Base-by-base conservation (phyloP, 2,888 invertebrate species). In the Napeogenes sylphis region DNA sequence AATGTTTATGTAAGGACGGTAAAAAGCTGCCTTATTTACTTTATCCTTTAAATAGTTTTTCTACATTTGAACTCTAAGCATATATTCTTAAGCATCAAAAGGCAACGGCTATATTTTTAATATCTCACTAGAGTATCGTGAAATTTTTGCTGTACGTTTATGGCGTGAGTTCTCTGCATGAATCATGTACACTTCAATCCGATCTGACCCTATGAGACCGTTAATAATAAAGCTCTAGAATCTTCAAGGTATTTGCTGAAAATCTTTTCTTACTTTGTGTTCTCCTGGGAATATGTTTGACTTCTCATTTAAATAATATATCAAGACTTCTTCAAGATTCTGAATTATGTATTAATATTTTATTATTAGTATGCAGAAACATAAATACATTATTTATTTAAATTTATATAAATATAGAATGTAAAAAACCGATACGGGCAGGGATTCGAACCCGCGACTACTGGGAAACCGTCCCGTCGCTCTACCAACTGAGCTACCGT, bases 151-250 rank as follows among this genome's bases (percentile, higher is more conserved):
- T 56, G 35, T 59, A 59, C 42, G 59, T 53, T 38, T 45, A 45
- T 56, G 47, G 33, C 53, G 33, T 57, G 45, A 42, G 55, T 47
- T 56, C n/a, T 54, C 30, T 56, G 42, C 45, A 58, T 59, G 59
- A 59, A 58, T 62, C 45, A 58, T 63, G 32, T 63, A 57, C 47
- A 38, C 63, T 56, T 56, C 63, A 60, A 60, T 59, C 59, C 45
- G 54, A 14, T 59, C 45, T 63, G n/a, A 35, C 33, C 59, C 54
- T 54, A 45, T 38, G 54, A 54, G 54, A 32, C 47, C 14, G 13
- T 54, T 42, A 59, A 59, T 59, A 59, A 54, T 59, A 32, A 32
- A 45, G n/a, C 6, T n/a, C n/a, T 10, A 30, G 12, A 3, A 51
- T 30, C 8, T 51, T 14, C 51, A 6, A 30, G 10, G 30, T 51